Conservation (phyloP, 2,888 invertebrate genomes). For the Resseliella maxima region DNA sequence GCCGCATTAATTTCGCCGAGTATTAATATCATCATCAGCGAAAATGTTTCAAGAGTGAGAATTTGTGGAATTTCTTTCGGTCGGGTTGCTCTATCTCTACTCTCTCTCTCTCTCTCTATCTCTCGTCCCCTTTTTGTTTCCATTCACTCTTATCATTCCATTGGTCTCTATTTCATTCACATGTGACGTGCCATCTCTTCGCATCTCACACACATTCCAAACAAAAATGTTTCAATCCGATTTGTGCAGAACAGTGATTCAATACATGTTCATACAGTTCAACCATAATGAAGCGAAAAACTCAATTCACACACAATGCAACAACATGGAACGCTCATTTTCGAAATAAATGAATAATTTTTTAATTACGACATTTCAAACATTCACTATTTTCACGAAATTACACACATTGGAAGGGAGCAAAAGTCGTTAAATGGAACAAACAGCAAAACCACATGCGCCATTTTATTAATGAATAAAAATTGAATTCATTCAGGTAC, state of each 20-base stretch:
- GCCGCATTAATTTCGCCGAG: constrained; percentile 17
- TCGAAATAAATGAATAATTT: not conserved
- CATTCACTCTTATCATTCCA: too few relatives aligned
- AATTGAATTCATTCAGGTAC: not conserved
- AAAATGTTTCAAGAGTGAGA: not conserved
- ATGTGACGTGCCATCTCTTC: too few relatives aligned
- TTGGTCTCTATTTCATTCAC: too few relatives aligned
- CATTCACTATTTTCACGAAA: not conserved
- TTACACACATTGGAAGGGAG: not conserved
- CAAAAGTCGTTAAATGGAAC: too few relatives aligned
- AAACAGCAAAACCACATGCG: not conserved
- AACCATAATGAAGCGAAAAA: constrained; percentile 8
- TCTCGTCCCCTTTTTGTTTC: too few relatives aligned
- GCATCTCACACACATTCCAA: not conserved
- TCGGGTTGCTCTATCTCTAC: not conserved
- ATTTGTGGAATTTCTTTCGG: not conserved
- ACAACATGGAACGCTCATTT: not conserved
- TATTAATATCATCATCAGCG: not conserved
- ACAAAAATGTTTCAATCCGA: not conserved
- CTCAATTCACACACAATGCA: not conserved
- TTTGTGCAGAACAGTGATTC: not conserved
- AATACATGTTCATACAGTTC: not conserved
- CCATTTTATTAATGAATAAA: not conserved
- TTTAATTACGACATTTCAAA: not conserved
- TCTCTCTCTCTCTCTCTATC: too few relatives aligned